Evolutionary conservation across 2,113 vertebrate genomes (phyloP).

Genomic region (Xenus cinereus): DNA sequence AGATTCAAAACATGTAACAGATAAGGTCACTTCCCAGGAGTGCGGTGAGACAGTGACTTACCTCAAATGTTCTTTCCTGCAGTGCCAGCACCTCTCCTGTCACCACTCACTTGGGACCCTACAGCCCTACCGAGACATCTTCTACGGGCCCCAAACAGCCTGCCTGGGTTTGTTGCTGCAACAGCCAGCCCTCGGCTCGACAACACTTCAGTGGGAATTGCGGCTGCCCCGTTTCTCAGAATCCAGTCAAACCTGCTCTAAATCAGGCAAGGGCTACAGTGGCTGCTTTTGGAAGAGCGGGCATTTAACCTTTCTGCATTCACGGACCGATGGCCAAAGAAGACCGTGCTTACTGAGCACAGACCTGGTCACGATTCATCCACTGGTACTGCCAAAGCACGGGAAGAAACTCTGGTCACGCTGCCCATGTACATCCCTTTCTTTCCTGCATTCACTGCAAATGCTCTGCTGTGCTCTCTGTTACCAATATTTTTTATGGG

Average conservation of each 20-base stretch:
- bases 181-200: not conserved
- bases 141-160: not conserved
- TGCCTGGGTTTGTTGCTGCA: conserved; percentile 34
- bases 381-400: not conserved
- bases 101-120: not conserved
- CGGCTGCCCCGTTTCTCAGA: not conserved
- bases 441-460: not conserved
- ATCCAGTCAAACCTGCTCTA: not conserved
- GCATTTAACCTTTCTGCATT: not conserved
- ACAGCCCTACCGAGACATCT: not conserved
- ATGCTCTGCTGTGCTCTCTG: not conserved
- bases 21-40: not conserved
- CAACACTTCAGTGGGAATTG: conserved; percentile 4
- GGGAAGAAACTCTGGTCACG: not conserved
- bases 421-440: not conserved
- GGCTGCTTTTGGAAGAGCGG: not conserved
- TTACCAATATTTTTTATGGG: not conserved
- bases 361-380: not conserved
- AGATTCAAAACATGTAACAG: not conserved
- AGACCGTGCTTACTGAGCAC: not conserved
- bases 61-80: not conserved
- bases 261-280: not conserved
- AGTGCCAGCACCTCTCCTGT: not conserved
- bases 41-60: not conserved
- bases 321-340: not conserved